These are phyloP conservation scores for Blastomussa wellsi DNA, from an alignment of 92 coral and sea anemone genomes.

Conservation along the genomic window DNA sequence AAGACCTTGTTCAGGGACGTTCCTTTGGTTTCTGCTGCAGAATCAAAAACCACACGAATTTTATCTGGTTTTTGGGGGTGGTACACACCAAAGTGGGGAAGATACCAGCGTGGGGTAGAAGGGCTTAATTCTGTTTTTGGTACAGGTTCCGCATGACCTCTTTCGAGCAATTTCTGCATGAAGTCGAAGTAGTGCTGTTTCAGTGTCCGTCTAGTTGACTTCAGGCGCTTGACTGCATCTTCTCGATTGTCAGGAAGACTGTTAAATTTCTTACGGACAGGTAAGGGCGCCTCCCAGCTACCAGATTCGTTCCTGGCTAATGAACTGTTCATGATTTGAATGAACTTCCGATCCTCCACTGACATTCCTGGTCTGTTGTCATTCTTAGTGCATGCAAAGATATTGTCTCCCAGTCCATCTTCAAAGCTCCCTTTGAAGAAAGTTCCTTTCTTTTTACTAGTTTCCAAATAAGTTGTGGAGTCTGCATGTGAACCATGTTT, in stretches of 20 bases:
- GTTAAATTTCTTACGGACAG: background rate
- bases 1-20: conserved; percentile 25
- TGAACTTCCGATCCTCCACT: conserved; percentile 41
- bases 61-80: conserved; percentile 47
- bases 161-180: conserved; percentile 32
- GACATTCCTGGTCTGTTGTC: conserved; percentile 46
- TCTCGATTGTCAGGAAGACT: conserved; percentile 23
- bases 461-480: background rate
- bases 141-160: conserved; percentile 28
- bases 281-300: conserved; percentile 43
- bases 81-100: conserved; percentile 49
- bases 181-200: conserved; percentile 34
- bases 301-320: background rate
- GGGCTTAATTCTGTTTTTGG: background rate
- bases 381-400: conserved; percentile 27
- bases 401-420: conserved; percentile 27
- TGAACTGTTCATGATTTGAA: conserved; percentile 26
- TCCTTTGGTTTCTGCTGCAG: conserved; percentile 38
- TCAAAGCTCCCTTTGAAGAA: conserved; percentile 22
- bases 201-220: conserved; percentile 11
- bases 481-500: background rate
- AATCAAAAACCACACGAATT: conserved; percentile 39
- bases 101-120: conserved; percentile 20
- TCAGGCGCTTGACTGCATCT: conserved; percentile 17
- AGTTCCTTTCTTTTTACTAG: background rate